Base-by-base conservation (phyloP, 2,797 vertebrate genomes). In the Oreortyx pictus region DNA sequence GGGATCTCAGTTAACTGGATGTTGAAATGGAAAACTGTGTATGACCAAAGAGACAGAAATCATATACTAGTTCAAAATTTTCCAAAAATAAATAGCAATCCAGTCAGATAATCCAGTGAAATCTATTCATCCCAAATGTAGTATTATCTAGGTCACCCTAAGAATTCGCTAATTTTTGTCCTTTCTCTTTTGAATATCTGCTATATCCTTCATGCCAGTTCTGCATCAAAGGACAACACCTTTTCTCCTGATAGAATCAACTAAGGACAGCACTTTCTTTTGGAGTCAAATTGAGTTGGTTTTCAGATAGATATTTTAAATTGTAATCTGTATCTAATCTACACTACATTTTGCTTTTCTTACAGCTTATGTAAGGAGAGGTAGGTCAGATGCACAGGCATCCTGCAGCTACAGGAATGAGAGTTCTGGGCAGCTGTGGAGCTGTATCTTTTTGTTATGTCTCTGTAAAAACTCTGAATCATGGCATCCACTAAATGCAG, bases 81-180 rank as follows among this genome's bases (percentile, higher is more conserved):
- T 79, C 61, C 23, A 67, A 67, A 96, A 93, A 77, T 82, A 79
- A 76, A 24, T 35, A 49, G 5, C 47, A 57, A 20, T 75, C 16
- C 50, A 73, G n/a, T 75, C 25, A 82, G 13, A 68, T 61, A 74
- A 92, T 82, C 27, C 75, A 60, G 1, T 92, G 92, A 65, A 37
- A 52, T 85, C 31, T 57, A 76, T 68, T 76, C 50, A 89, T 93
- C 12, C 1, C 41, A 56, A 65, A 46, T 80, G 27, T 65, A 18
- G 4, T 59, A 9, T 76, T 85, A 71, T 67, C 62, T 62, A 71
- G 61, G 10, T 57, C 44, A 67, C 15, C 27, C 23, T 82, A 52
- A 61, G 39, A 65, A 71, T 77, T 23, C 27, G 31, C 31, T 14
- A 6, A 52, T 88, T 67, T 62, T 87, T 85, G 37, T 77, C 31